These are phyloP conservation scores for Montipora capricornis DNA, from an alignment of 64 coral and sea anemone genomes.

Conservation along the genomic window DNA sequence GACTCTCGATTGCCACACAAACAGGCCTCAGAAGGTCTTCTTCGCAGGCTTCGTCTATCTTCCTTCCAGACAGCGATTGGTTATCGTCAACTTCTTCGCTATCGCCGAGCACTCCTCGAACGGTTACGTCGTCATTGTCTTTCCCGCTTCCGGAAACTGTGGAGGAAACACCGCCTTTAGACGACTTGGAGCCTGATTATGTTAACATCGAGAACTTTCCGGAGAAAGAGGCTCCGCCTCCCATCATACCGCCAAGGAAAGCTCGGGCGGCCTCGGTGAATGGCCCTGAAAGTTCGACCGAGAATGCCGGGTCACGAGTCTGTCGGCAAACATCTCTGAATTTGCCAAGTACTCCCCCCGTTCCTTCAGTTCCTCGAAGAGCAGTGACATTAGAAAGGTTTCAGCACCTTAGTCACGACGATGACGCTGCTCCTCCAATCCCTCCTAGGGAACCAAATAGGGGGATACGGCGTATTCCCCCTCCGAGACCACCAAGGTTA, in stretches of 20 bases:
- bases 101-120: conserved; percentile 66
- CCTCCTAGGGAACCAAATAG: conserved; percentile 67
- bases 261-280: conserved; percentile 64
- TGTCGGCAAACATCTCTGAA: not conserved
- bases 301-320: conserved; percentile 48
- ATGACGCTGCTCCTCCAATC: conserved; percentile 42
- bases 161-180: conserved; percentile 40
- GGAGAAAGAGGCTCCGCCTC: conserved; percentile 61
- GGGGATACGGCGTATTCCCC: conserved; percentile 24
- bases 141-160: conserved; percentile 70
- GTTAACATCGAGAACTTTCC: conserved; percentile 93
- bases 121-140: conserved; percentile 35
- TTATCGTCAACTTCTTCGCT: conserved; percentile 29
- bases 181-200: conserved; percentile 79
- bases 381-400: conserved; percentile 58
- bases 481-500: conserved; percentile 74
- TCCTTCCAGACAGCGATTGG: conserved; percentile 23
- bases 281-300: conserved; percentile 58
- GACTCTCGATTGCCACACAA: conserved; percentile 73
- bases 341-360: not conserved
- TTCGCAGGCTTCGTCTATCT: conserved; percentile 65
- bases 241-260: conserved; percentile 64
- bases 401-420: not conserved
- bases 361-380: not conserved
- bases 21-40: conserved; percentile 55